Percentiles rank a stretch among this genome's conserved stretches.
phyloP scores from a whole-genome alignment of 2,113 vertebrate species.

The Eublepharis macularius region DNA sequence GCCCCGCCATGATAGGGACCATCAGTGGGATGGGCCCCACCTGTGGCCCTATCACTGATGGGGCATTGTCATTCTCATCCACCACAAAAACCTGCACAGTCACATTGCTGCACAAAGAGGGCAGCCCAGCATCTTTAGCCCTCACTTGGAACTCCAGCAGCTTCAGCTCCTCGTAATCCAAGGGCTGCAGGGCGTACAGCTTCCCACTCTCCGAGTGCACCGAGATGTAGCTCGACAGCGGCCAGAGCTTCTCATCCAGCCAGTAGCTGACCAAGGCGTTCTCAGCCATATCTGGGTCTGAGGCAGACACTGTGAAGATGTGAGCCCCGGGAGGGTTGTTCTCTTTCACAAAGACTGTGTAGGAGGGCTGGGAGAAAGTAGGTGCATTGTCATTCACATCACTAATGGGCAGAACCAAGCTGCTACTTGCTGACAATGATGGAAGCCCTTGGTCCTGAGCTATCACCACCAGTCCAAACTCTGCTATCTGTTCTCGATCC shows the following conservation, averaged over 20 bases:
- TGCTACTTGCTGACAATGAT: neutral
- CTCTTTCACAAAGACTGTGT: slow-evolving; percentile 5
- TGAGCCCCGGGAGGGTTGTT: slow-evolving; percentile 16
- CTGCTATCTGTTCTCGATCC: slow-evolving; percentile 5
- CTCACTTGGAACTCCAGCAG: slow-evolving; percentile 12
- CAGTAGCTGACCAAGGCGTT: slow-evolving; percentile 10
- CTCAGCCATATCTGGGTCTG: slow-evolving; percentile 1
- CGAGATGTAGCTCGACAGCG: neutral
- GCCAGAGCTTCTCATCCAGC: slow-evolving; percentile 9
- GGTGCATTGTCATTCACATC: slow-evolving; percentile 23
- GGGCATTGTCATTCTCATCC: slow-evolving; percentile 11
- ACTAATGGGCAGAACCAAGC: neutral
- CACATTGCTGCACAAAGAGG: slow-evolving; percentile 11
- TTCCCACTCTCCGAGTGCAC: slow-evolving; percentile 7
- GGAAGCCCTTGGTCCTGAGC: neutral
- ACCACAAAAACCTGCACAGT: slow-evolving; percentile 2
- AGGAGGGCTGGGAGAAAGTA: neutral
- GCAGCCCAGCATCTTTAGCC: slow-evolving; percentile 6
- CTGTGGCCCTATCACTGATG: neutral
- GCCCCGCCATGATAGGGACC: neutral
- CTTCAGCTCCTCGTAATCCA: slow-evolving; percentile 12
- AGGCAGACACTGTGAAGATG: slow-evolving; percentile 7
- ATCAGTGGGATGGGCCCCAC: neutral
- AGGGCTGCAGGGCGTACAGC: neutral
- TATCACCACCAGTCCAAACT: neutral